Evolutionary conservation across 2,113 vertebrate species (phyloP).

Genomic region (Seriola rivoliana): DNA sequence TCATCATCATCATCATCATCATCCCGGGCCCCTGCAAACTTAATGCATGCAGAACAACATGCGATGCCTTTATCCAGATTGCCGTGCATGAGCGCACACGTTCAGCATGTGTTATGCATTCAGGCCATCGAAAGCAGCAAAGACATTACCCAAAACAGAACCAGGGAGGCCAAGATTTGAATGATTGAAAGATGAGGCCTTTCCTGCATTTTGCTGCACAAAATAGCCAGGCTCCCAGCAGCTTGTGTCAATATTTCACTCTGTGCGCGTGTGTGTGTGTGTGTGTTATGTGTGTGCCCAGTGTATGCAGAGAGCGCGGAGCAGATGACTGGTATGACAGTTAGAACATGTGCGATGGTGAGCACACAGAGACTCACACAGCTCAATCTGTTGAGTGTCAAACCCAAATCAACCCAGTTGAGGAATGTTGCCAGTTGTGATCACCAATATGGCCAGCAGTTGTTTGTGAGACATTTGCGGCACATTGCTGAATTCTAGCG

Average conservation of each 20-base stretch:
- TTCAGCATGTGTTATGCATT: constrained; percentile 66
- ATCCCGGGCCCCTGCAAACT: neutral
- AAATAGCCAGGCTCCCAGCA: constrained; percentile 58
- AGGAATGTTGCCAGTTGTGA: constrained; percentile 77
- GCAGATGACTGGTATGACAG: constrained; percentile 75
- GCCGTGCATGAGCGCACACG: constrained; percentile 36
- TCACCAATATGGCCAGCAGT: constrained; percentile 75
- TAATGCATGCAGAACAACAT: constrained; percentile 31
- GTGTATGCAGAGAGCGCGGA: constrained; percentile 51
- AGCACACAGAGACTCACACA: constrained; percentile 57
- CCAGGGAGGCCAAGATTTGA: constrained; percentile 50
- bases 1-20: constrained; percentile 2
- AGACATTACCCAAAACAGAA: constrained; percentile 65
- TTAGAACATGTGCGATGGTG: constrained; percentile 73
- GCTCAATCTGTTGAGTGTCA: constrained; percentile 74
- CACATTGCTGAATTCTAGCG: constrained; percentile 59
- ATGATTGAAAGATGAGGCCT: constrained; percentile 55
- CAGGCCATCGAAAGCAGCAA: constrained; percentile 40
- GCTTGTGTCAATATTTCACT: constrained; percentile 73
- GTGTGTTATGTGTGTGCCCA: constrained; percentile 44
- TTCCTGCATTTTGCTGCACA: constrained; percentile 63
- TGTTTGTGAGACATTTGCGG: constrained; percentile 66
- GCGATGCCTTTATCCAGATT: constrained; percentile 10
- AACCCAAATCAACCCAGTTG: constrained; percentile 54
- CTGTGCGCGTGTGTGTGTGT: constrained; percentile 23